Evolutionary conservation across 2,888 invertebrate species (phyloP), one percentile per base, ranked within the genome.

Genomic region (Rotaria macrura): DNA sequence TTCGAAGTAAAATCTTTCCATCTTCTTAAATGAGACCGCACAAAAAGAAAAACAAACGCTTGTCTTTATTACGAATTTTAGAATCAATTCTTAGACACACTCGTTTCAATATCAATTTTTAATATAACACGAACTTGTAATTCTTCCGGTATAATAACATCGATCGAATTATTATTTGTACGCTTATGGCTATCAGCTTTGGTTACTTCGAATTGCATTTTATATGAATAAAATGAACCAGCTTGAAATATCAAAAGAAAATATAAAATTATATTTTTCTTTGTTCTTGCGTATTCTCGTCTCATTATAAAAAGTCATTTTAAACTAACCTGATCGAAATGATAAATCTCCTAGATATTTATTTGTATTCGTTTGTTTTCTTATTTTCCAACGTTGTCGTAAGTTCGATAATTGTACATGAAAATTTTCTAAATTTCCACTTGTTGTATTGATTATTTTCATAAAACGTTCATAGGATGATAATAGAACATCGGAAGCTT

Each of bases 381-480:
- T 40, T 40, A 79, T 79, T 43, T 79, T 79, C 74, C 74, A 79
- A 38, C 74, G 23, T 79, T 79, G 74, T n/a, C 74, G 38, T 79
- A 79, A 79, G 25, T 79, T 79, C 23, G 74, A 79, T 43, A 79
- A 79, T 79, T 79, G 74, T 25, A 43, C 74, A 79, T 79, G 74
- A 79, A 79, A 79, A 79, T 79, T 79, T 43, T 79, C 74, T 43
- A 25, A 1, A 79, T 79, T 79, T 25, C 43, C 38, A 79, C 74
- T 79, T 23, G 74, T 40, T 79, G 38, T 79, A 43, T 79, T 79
- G 2, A 79, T 79, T 9, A 79, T 79, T 79, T 79, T 40, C 74
- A 79, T 79, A 43, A 79, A 79, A 43, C 74, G 74, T 43, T 79
- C 43, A 43, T 40, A 79, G 2, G 74, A 79, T 40, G 74, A 40